Base-by-base conservation (phyloP, 2,888 invertebrate genomes). In the Lottia scabra region DNA sequence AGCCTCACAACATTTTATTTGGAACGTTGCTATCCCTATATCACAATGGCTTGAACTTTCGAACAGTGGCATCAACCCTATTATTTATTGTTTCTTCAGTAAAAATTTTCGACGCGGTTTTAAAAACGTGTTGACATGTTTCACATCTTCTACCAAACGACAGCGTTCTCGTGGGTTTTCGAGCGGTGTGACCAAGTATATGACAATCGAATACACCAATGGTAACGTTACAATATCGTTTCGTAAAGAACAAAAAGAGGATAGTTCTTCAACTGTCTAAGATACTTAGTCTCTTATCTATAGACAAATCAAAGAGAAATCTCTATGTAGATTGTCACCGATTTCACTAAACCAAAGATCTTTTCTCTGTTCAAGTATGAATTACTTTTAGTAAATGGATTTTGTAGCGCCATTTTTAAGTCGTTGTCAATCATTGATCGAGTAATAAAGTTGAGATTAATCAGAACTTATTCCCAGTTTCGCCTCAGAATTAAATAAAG, bases 21-120 rank as follows among this genome's bases (percentile, higher is more conserved):
- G 96, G 95, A 77, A 80, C 66, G 75, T 83, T 6, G 78, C 82
- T 10, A 95, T 95, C 23, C 97, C 97, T 4, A 92, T 97, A 68
- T 96, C 97, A 0, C 97, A 97, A 88, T 97, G 97, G 96, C 91
- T 98, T 65, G 97, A 97, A 2, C 94, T 96, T 0, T 96, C 96
- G 23, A 98, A 98, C 90, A 96, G 96, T 26, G 97, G 97, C 92
- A 96, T 97, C 86, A 98, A 98, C 90, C 97, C 97, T 0, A 94
- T 98, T 77, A 92, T 98, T 72, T 97, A 97, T 89, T 96, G 96
- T 2, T 97, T 96, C 91, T 96, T 97, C 91, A 97, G 97, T 90
- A 95, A 95, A 88, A 97, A 97, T 89, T 98, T 95, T 89, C 92
- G 97, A 2, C 93, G 94, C 74, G 97, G 97, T 5, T 97, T 98